Evolutionary conservation across 1,140 invertebrate genomes (phyloP), one percentile per base, ranked within the genome.

Genomic region (Protaetia brevitarsis): DNA sequence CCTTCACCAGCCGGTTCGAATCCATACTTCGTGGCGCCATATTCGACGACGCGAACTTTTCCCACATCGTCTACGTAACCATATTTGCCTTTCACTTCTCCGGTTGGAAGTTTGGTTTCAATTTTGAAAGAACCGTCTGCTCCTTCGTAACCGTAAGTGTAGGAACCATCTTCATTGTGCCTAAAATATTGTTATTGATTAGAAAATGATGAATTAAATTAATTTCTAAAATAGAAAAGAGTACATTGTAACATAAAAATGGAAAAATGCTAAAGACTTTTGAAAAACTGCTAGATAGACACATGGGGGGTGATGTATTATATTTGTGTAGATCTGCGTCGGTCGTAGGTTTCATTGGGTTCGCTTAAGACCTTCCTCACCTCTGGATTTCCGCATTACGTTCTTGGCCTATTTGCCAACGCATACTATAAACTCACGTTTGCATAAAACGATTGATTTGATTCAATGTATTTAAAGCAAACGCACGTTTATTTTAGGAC

Each of bases 1-100:
- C 90, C 91, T 71, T 93, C 90, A n/a, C 91, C 91, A 2, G 88
- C 83, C 0, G 91, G 92, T 74, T 92, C 90, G 83, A 94, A 95
- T 3, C 93, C 93, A 69, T 87, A 90, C 73, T 90, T 89, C 74
- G 92, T 92, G 19, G 93, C 92, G 13, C 92, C 92, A 76, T 95
- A 95, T 74, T 95, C 92, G 7, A 95, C 89, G 1, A 92, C 88
- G 10, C 91, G 85, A 0, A 93, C 85, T 77, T 89, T 89, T 37
- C 92, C 92, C 1, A 83, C 82, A 72, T 91, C 89, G 76, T 94
- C 92, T 27, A 93, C 88, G 79, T 93, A 96, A 4, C 94, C 91
- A 73, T 93, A 93, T 75, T 93, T 92, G 63, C 92, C 92, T 74
- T 89, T 89, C 0, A 94, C 90, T 66, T 92, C 88, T 0, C 92